Conservation (phyloP, 2,797 vertebrate genomes). For the Sebastes itinus region DNA sequence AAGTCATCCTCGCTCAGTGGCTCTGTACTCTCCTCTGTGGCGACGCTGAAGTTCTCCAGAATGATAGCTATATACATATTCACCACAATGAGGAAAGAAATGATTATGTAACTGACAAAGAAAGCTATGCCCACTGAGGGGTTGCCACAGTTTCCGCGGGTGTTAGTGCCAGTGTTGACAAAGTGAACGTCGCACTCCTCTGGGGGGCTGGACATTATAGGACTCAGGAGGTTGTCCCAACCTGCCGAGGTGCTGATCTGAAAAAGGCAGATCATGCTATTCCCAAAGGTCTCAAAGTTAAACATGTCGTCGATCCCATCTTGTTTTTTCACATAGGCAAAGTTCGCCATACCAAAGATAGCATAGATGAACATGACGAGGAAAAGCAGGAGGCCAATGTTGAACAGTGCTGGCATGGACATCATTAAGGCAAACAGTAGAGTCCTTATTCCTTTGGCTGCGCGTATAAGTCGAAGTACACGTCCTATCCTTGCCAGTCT, state of each 20-base stretch:
- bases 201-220: slow-evolving; percentile 92
- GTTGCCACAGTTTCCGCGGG: slow-evolving; percentile 93
- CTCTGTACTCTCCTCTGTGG: slow-evolving; percentile 98
- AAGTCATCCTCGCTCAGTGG: slow-evolving; percentile 98
- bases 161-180: slow-evolving; percentile 89
- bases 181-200: slow-evolving; percentile 88
- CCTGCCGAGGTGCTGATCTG: slow-evolving; percentile 98
- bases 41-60: slow-evolving; percentile 99
- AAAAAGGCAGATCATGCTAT: slow-evolving; percentile 98
- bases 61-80: slow-evolving; percentile 99
- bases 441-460: slow-evolving; percentile 98
- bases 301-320: slow-evolving; percentile 96
- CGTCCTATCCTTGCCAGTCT: slow-evolving; percentile 97
- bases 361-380: slow-evolving; percentile 99
- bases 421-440: slow-evolving; percentile 99
- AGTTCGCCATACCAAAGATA: slow-evolving; percentile 99
- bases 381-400: slow-evolving; percentile 96
- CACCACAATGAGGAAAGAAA: slow-evolving; percentile 98
- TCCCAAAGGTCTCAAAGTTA: slow-evolving; percentile 98
- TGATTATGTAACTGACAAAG: slow-evolving; percentile 98
- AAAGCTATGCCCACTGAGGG: slow-evolving; percentile 95
- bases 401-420: slow-evolving; percentile 97
- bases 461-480: slow-evolving; percentile 94
- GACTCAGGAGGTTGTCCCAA: slow-evolving; percentile 96
- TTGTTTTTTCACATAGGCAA: slow-evolving; percentile 95